A percentile compares a stretch with the other conserved stretches of the same genome.
Conservation (phyloP, 1,140 invertebrate genomes). For the Procambarus virginalis region DNA sequence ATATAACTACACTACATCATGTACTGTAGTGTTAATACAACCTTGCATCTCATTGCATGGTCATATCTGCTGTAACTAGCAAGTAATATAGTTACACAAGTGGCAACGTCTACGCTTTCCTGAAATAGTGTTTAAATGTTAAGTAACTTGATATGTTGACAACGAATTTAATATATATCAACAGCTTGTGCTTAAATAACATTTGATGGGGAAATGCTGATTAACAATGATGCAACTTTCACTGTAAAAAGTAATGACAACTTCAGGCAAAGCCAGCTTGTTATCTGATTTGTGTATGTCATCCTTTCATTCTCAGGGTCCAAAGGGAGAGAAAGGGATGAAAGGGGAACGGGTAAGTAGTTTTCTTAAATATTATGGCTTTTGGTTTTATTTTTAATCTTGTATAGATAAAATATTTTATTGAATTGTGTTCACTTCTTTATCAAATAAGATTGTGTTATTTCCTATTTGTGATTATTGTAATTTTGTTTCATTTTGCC, state of each 20-base stretch:
- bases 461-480: too few relatives aligned
- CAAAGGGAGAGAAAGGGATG: constrained; percentile 89
- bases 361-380: neutral
- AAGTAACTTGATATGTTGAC: neutral
- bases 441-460: too few relatives aligned
- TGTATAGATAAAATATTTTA: too few relatives aligned
- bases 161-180: neutral
- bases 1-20: neutral
- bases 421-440: too few relatives aligned
- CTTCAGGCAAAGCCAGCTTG: neutral
- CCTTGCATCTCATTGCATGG: neutral
- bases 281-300: constrained; percentile 37
- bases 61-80: neutral
- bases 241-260: neutral
- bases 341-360: constrained; percentile 89
- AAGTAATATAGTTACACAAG: neutral
- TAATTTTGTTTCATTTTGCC: too few relatives aligned
- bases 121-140: neutral
- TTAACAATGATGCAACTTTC: neutral
- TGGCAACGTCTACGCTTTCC: neutral
- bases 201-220: neutral
- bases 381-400: neutral
- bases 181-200: neutral
- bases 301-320: constrained; percentile 78
- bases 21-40: neutral